Percentiles rank a stretch among this genome's conserved stretches.
Conservation (phyloP, 1,140 invertebrate species). For the Zaprionus davidi region DNA sequence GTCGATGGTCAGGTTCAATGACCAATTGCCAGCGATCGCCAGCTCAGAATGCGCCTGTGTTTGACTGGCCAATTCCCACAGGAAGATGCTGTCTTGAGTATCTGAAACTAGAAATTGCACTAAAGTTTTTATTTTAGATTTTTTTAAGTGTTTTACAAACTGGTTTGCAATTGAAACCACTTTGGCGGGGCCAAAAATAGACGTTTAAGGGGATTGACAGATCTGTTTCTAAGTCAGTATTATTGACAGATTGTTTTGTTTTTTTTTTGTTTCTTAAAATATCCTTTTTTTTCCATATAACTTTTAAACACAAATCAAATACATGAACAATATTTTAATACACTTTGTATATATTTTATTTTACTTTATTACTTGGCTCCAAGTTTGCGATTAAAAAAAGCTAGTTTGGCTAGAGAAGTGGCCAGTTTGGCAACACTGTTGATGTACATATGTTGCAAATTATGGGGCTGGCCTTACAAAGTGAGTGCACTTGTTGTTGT, state of each 20-base stretch:
- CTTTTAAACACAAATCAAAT: no score
- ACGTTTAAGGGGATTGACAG: not conserved
- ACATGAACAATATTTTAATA: no score
- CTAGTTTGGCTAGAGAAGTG: not conserved
- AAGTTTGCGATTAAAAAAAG: not conserved
- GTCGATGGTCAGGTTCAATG: constrained; percentile 61
- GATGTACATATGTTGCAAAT: constrained; percentile 30
- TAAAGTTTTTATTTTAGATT: constrained; percentile 8
- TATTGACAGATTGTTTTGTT: not conserved
- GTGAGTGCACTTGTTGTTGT: constrained; percentile 45
- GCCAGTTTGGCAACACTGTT: constrained; percentile 4
- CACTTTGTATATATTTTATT: not conserved
- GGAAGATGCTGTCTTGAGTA: constrained; percentile 50
- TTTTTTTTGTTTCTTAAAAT: not conserved
- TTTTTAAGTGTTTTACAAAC: constrained; percentile 26
- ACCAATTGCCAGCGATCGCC: constrained; percentile 35
- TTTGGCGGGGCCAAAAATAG: not conserved
- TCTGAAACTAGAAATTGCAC: constrained; percentile 62
- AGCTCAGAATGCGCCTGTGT: constrained; percentile 25
- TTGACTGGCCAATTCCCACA: constrained; percentile 47
- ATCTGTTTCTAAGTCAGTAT: not conserved
- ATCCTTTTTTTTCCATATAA: no score
- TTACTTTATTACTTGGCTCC: not conserved
- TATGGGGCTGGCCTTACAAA: constrained; percentile 61
- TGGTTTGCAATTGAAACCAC: constrained; percentile 44